Base-by-base conservation (phyloP, 2,888 invertebrate genomes). In the Pammene aurita region DNA sequence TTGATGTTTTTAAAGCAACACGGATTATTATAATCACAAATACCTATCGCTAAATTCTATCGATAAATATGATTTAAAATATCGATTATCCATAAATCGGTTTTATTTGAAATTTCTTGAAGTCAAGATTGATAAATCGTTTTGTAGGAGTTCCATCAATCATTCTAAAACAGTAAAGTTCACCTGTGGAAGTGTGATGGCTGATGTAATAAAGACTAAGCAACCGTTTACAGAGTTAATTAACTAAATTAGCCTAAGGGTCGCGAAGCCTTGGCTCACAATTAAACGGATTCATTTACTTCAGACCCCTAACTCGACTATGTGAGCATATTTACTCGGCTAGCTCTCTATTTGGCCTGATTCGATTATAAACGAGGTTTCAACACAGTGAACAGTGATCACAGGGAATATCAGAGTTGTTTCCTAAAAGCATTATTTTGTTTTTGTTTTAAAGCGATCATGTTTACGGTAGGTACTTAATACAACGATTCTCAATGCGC, bases 261-360 rank as follows among this genome's bases (percentile, higher is more conserved):
- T 78, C 77, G 79, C 77, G 76, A 79, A 78, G 78, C 80, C 80
- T 77, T 74, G 77, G 74, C 67, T 82, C 80, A 80, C 84, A 86
- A 87, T 86, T 85, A 85, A 85, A 84, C 78, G 77, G 79, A 84
- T 83, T 84, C 78, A 82, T 83, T 85, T 80, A 85, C 82, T 80
- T 81, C 78, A 73, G 72, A 76, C 52, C 72, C 64, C 75, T 76
- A 83, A 84, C 81, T 85, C 80, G 78, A 79, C 80, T 80, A 80
- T 74, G 73, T 71, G 71, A 66, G 69, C 71, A 73, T 50, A 66
- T 54, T 66, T 63, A 54, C 56, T 54, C 55, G 48, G 58, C 46
- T 71, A 26, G 18, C 18, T 41, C 7, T 42, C 26, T 42, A 10
- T 34, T 44, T 18, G 26, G 18, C 41, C 42, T 42, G n/a, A 52